Conservation (phyloP, 1,140 invertebrate genomes). For the Bathynomus jamesi region DNA sequence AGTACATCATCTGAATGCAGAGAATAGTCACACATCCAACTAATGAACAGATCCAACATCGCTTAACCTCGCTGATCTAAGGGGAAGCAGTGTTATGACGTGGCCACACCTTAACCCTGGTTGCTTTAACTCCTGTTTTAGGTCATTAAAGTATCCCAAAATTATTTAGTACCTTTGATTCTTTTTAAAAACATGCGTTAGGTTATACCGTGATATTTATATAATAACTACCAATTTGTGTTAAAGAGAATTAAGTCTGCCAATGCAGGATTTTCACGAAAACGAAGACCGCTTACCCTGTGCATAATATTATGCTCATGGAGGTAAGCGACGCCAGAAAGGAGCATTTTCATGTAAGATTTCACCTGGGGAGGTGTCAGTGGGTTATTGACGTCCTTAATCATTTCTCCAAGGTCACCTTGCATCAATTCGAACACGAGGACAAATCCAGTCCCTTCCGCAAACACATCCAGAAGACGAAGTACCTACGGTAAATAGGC, state of each 20-base stretch:
- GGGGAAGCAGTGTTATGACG: too few species aligned
- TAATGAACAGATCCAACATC: too few species aligned
- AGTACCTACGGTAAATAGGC: constrained; percentile 65
- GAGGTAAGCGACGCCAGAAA: constrained; percentile 81
- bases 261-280: too few species aligned
- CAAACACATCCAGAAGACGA: constrained; percentile 80
- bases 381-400: constrained; percentile 64
- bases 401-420: constrained; percentile 77
- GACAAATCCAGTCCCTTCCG: constrained; percentile 75
- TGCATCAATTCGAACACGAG: constrained; percentile 91
- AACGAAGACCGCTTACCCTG: constrained; percentile 58
- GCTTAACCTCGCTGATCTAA: too few species aligned
- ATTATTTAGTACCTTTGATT: too few species aligned
- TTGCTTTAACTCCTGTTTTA: too few species aligned
- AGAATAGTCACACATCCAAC: too few species aligned
- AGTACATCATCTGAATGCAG: too few species aligned
- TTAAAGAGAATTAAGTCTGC: too few species aligned
- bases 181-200: neutral
- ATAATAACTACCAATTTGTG: constrained; percentile 11
- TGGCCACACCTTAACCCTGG: too few species aligned
- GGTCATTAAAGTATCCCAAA: too few species aligned
- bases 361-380: constrained; percentile 70
- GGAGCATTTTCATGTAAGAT: constrained; percentile 80
- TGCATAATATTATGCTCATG: constrained; percentile 91
- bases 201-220: constrained; percentile 7